phyloP scores from a whole-genome alignment of 2,888 invertebrate genomes.

The Brachypalpus laphriformis region DNA sequence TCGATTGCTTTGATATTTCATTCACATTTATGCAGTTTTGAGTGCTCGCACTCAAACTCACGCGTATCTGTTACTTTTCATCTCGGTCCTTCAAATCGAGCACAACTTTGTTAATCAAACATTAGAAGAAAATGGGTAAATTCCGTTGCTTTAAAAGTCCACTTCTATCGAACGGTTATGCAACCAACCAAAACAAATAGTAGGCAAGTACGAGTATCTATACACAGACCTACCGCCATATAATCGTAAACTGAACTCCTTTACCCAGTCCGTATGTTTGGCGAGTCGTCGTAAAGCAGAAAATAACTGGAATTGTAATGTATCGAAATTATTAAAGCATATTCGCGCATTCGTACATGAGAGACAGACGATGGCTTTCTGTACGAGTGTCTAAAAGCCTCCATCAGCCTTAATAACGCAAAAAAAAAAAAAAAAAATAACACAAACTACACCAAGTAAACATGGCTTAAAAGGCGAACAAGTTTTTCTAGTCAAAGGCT shows the following conservation, averaged over 20 bases:
- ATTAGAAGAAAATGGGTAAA: slow-evolving; percentile 27
- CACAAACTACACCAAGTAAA: slow-evolving; percentile 62
- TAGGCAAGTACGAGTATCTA: slow-evolving; percentile 9
- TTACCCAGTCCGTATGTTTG: not conserved
- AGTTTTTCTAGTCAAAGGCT: slow-evolving; percentile 68
- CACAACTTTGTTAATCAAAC: slow-evolving; percentile 34
- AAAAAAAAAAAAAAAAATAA: slow-evolving; percentile 27
- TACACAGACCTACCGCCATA: slow-evolving; percentile 12
- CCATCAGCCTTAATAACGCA: slow-evolving; percentile 64
- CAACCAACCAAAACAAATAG: slow-evolving; percentile 49
- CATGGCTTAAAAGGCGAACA: slow-evolving; percentile 72
- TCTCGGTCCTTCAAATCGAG: not conserved
- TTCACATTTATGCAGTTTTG: slow-evolving; percentile 20
- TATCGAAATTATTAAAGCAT: slow-evolving; percentile 72
- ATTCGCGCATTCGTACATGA: slow-evolving; percentile 56
- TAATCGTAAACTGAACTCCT: slow-evolving; percentile 22
- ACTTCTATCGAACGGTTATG: slow-evolving; percentile 47
- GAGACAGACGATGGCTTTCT: slow-evolving; percentile 8
- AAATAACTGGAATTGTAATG: slow-evolving; percentile 66
- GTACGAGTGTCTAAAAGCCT: slow-evolving; percentile 46
- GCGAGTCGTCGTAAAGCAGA: slow-evolving; percentile 44
- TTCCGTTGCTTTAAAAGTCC: slow-evolving; percentile 31
- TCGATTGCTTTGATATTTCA: slow-evolving; percentile 22
- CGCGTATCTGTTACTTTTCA: not conserved
- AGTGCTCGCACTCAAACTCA: not conserved